Evolutionary conservation across 2,113 vertebrate species (phyloP), one percentile per base, ranked within the genome.

Genomic region (Corynorhinus townsendii): DNA sequence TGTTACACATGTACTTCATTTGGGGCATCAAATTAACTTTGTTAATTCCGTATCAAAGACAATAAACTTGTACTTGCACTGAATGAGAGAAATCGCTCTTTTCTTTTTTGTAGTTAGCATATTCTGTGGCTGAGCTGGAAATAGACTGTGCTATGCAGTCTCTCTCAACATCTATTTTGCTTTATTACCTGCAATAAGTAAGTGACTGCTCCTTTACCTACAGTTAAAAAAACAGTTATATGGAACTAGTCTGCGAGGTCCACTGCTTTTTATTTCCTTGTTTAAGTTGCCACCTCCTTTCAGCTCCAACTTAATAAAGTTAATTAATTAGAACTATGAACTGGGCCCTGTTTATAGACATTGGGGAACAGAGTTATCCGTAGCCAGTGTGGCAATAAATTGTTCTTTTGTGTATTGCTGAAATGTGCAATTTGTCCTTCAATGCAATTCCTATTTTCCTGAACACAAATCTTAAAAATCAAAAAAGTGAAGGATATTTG

Each of bases 291-390:
- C 93, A 97, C 98, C 85, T 73, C 97, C 95, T 96, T 98, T 95
- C 96, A 97, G 92, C 96, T 98, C 97, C 96, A 95, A 97, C 92
- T 98, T 98, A 98, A 98, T 98, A 98, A 98, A 98, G 95, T 96
- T 94, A 95, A 95, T 98, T 98, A 98, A 98, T 98, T 98, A 97
- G 95, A 97, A 98, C 90, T 97, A 1, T 2, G 97, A 98, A 96
- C 92, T 77, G 88, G 80, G 73, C 59, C 95, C 92, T 97, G 82
- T 96, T 97, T 97, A 95, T 97, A 95, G 93, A 64, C 94, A 52
- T 30, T 30, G 45, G 81, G 56, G 87, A 90, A 73, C 24, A 64
- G 43, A 80, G 52, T 12, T 94, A 94, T 86, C 95, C 89, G 43
- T 56, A 96, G 89, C 89, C 77, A 3, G 82, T 54, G 1, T 90